Conservation (phyloP, 2,888 invertebrate species). For the Andricus quercusramuli region DNA sequence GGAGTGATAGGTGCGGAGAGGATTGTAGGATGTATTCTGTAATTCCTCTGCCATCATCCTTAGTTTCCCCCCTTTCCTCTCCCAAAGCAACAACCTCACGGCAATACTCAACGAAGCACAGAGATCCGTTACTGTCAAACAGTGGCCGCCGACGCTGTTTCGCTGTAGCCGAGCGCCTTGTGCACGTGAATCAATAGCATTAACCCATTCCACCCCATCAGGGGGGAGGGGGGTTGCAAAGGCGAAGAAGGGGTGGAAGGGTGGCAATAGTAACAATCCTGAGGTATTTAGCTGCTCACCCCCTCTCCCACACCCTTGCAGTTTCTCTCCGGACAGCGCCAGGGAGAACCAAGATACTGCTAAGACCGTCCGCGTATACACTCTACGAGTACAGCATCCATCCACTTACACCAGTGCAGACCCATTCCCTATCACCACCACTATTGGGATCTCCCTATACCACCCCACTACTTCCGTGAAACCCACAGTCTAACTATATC, state of each 20-base stretch:
- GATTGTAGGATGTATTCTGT: slow-evolving; percentile 49
- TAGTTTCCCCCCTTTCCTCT: slow-evolving; percentile 7
- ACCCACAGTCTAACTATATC: slow-evolving; percentile 33
- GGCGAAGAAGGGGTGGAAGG: slow-evolving; percentile 61
- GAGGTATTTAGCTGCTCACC: slow-evolving; percentile 78
- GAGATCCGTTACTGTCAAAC: slow-evolving; percentile 78
- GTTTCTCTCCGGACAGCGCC: slow-evolving; percentile 63
- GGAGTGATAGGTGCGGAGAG: slow-evolving; percentile 41
- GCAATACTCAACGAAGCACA: slow-evolving; percentile 47
- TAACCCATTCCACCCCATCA: slow-evolving; percentile 78
- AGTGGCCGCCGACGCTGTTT: slow-evolving; percentile 68
- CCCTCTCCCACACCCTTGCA: slow-evolving; percentile 49
- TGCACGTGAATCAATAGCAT: slow-evolving; percentile 79
- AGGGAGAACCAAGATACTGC: slow-evolving; percentile 76
- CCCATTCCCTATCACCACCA: slow-evolving; percentile 63
- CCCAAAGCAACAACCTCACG: slow-evolving; percentile 50
- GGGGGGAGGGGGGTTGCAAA: slow-evolving; percentile 71
- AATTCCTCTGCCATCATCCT: slow-evolving; percentile 43
- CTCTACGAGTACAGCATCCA: slow-evolving; percentile 66
- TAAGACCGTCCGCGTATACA: slow-evolving; percentile 74
- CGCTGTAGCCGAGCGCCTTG: slow-evolving; percentile 60
- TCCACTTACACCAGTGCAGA: slow-evolving; percentile 49
- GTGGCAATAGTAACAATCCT: slow-evolving; percentile 78
- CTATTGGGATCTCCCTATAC: slow-evolving; percentile 59
- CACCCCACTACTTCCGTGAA: slow-evolving; percentile 60